Base-by-base conservation (phyloP, 2,888 invertebrate species). In the Megalurothrips usitatus region DNA sequence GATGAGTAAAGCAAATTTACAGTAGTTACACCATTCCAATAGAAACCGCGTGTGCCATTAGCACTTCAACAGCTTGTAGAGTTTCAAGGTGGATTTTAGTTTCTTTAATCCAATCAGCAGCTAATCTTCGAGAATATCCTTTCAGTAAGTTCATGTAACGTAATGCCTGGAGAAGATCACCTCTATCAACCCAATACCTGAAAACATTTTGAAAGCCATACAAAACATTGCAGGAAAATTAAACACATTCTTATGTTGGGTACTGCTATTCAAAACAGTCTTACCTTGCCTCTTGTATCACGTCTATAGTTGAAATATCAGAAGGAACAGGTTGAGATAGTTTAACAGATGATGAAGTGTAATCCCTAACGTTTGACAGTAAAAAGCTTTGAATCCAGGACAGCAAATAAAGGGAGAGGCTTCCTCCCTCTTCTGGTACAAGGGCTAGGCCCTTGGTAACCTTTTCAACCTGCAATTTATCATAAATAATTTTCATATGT, bases 61-160 rank as follows among this genome's bases (percentile, higher is more conserved):
- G 48, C 6, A 80, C 19, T 79, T 82, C 82, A 79, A 81, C 52
- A 19, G 81, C 81, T 82, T 82, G 82, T 47, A 81, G 75, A 58
- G 82, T 82, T 82, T 82, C 82, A 14, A 82, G 81, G 75, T 81
- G 81, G 48, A 82, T 78, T 68, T 52, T 82, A 6, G 82, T 81
- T 81, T 82, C 81, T 80, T 81, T 80, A 49, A 82, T 82, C 82
- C 82, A 82, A 47, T 81, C 81, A 14, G 79, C 81, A 52, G 82
- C 82, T 43, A 82, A 80, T 23, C 81, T 81, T 52, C 79, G 34
- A 43, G 82, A 81, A 58, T 81, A 81, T 17, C 82, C 82, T 47
- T 81, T 81, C 58, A 82, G 81, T 26, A 82, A 82, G 47, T 82
- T 82, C 43, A 82, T 81, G 78, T 82, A 82, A 19, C 81, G 79